Conservation (phyloP, 2,888 invertebrate genomes). For the Synanthedon formicaeformis region DNA sequence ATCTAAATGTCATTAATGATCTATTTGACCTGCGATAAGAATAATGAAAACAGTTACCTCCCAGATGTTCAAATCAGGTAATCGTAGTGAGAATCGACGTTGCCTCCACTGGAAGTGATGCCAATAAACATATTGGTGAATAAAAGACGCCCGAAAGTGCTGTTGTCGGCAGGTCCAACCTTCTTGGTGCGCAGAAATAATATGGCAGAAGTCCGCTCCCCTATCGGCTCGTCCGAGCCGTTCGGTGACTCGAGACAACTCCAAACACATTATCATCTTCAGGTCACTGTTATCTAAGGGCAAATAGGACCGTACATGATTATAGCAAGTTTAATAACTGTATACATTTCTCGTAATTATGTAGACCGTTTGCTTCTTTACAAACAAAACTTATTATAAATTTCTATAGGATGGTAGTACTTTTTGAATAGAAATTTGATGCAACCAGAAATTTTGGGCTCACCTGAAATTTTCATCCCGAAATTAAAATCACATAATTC, state of each 20-base stretch:
- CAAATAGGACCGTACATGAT: slow-evolving; percentile 19
- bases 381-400: no score
- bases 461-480: no score
- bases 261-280: slow-evolving; percentile 33
- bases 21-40: slow-evolving; percentile 28
- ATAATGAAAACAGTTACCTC: slow-evolving; percentile 21
- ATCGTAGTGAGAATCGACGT: slow-evolving; percentile 66
- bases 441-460: no score
- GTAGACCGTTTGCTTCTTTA: no score
- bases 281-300: slow-evolving; percentile 55
- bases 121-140: slow-evolving; percentile 63
- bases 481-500: no score
- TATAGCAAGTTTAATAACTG: not conserved
- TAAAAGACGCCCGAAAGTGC: not conserved
- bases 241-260: slow-evolving; percentile 21
- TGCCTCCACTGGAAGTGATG: slow-evolving; percentile 60
- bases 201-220: slow-evolving; percentile 11
- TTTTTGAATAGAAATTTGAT: no score
- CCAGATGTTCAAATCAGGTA: slow-evolving; percentile 56
- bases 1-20: not conserved
- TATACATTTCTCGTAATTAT: no score
- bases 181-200: slow-evolving; percentile 18
- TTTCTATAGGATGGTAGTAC: no score
- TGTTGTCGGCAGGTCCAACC: slow-evolving; percentile 18
- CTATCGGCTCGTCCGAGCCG: not conserved